Conservation (phyloP, 2,113 vertebrate species). For the Planiliza haematocheilus region DNA sequence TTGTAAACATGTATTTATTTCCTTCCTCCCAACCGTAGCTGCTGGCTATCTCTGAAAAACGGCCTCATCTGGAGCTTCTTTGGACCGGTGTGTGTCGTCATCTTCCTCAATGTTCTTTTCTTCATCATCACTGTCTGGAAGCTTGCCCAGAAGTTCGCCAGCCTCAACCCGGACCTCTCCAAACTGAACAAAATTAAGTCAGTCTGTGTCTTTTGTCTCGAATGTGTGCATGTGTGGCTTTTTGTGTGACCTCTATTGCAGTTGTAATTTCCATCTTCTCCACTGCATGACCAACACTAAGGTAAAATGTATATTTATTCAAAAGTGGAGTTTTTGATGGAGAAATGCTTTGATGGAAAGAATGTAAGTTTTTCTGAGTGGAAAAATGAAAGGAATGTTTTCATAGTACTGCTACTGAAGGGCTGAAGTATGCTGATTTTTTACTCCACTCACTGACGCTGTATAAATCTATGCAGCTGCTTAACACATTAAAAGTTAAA, state of each 20-base stretch:
- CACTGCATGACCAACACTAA: background rate
- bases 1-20: constrained; percentile 35
- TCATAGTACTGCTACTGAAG: constrained; percentile 9
- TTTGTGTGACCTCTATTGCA: background rate
- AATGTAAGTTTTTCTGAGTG: background rate
- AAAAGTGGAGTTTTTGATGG: background rate
- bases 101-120: constrained; percentile 84
- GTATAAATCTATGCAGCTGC: constrained; percentile 7
- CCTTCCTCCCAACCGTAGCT: constrained; percentile 74
- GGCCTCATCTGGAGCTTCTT: constrained; percentile 89
- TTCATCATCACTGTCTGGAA: constrained; percentile 88
- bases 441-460: background rate
- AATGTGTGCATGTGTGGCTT: background rate
- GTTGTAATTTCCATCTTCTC: background rate
- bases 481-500: constrained; percentile 13
- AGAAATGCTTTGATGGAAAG: constrained; percentile 40
- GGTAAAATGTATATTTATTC: background rate
- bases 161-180: constrained; percentile 87
- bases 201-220: constrained; percentile 45
- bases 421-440: background rate
- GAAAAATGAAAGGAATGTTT: constrained; percentile 50
- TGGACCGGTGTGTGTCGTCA: constrained; percentile 83
- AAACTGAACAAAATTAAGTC: constrained; percentile 85
- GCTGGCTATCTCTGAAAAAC: constrained; percentile 79
- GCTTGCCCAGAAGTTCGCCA: constrained; percentile 87